Evolutionary conservation across 2,113 vertebrate species (phyloP), one percentile per base, ranked within the genome.

Genomic region (Oenanthe oenanthe): DNA sequence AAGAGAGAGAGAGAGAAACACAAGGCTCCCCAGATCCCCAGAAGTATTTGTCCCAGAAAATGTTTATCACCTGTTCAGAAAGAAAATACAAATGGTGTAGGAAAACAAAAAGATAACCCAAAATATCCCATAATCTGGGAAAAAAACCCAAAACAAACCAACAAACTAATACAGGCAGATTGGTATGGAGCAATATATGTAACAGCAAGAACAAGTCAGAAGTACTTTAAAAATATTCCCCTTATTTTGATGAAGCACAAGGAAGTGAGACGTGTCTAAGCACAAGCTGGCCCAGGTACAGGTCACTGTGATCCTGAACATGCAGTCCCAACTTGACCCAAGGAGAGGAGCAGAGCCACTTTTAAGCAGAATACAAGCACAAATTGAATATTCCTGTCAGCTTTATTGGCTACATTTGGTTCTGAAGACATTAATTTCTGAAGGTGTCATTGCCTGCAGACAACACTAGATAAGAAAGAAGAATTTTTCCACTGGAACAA

Each of bases 371-470:
- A 74, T 17, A 25, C 32, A 34, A 66, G 48, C 43, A 50, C 26
- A 63, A 17, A 47, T 14, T 50, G 68, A 70, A 91, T 81, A 45
- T 51, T 74, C 73, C 79, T 56, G 77, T 51, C 81, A 38, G 40
- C 65, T 57, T 83, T 82, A 77, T 8, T 84, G 79, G 54, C 66
- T 51, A 53, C 81, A 43, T 85, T 80, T 82, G 84, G 75, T 85
- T 84, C 85, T 65, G 51, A 75, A 92, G 67, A 77, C 70, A 94
- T 6, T 91, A 74, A 80, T 74, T 96, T 86, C 74, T 87, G 61
- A 91, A 96, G 62, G 68, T 77, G 58, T 73, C 83, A 72, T 25
- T 86, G 83, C 92, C 88, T 90, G 80, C 51, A 92, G 92, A 95
- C 91, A 93, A 77, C 71, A 61, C 36, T 34, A 92, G 83, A 89